Base-by-base conservation (phyloP, 2,888 invertebrate species). In the Balanococcus diminutus region DNA sequence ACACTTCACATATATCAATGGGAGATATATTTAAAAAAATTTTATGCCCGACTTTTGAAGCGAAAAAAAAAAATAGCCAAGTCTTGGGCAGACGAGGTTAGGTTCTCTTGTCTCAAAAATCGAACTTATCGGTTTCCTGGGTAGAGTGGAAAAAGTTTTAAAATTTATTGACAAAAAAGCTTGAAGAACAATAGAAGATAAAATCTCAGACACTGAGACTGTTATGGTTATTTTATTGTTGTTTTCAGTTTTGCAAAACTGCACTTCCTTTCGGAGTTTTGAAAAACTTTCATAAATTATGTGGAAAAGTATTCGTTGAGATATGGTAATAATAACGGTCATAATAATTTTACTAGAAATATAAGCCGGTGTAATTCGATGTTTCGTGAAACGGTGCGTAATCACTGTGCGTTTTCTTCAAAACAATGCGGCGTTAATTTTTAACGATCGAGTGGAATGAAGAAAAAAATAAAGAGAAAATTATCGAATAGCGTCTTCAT, bases 211-310 rank as follows among this genome's bases (percentile, higher is more conserved):
- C 75, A 79, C 36, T 28, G 75, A 36, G 75, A 79, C 75, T 79
- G 75, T 79, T 79, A 79, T 79, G 36, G 75, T 79, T 79, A 79
- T 79, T 79, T 79, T 79, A 79, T 79, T 79, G 75, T 79, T 79
- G 75, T 79, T 79, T 79, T 79, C 75, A 79, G 75, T 79, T 79
- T 79, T 79, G 75, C 75, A 79, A 79, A 79, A 79, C 75, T 79
- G 75, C 75, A 79, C 75, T 79, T 79, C 75, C 75, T 79, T 79
- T 79, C 22, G n/a, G 75, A 79, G 75, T 79, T 79, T 79, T 79
- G 36, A 79, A 79, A 79, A 79, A 79, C 75, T 79, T 79, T 79
- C 75, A 79, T 79, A 79, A 79, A 79, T 79, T 79, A 79, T 79
- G 75, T 36, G 75, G 36, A 79, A 79, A 79, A 79, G 75, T 36